Conservation (phyloP, 2,797 vertebrate genomes). For the Astyanax mexicanus region DNA sequence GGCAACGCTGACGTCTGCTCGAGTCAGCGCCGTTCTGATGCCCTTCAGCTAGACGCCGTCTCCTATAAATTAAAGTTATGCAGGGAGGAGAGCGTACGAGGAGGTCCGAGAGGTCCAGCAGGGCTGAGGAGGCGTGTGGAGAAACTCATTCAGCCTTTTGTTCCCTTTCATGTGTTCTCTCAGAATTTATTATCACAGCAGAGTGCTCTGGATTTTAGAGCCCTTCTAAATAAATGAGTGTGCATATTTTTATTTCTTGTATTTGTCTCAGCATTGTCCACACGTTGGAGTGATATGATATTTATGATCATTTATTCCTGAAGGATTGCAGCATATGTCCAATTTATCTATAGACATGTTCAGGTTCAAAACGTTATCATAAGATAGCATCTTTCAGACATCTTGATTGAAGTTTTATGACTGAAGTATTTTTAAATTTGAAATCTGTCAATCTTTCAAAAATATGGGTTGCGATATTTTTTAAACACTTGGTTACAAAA, state of each 20-base stretch:
- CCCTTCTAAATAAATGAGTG: not conserved
- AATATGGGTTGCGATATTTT: too few species aligned
- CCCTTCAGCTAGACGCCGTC: conserved; percentile 63
- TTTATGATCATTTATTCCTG: conserved; percentile 27
- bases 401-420: not conserved
- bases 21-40: conserved; percentile 49
- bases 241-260: not conserved
- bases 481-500: too few species aligned
- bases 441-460: too few species aligned
- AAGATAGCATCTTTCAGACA: too few species aligned
- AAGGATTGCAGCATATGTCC: conserved; percentile 39
- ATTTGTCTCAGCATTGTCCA: not conserved
- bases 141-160: conserved; percentile 69
- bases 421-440: too few species aligned
- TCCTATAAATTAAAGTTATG: conserved; percentile 70
- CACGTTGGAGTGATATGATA: not conserved
- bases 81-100: conserved; percentile 57
- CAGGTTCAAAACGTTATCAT: too few species aligned
- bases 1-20: conserved; percentile 64
- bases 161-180: conserved; percentile 65
- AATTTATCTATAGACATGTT: too few species aligned
- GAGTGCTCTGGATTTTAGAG: not conserved
- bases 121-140: conserved; percentile 53
- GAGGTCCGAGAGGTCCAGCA: conserved; percentile 41
- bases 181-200: conserved; percentile 69